Evolutionary conservation across 2,113 vertebrate species (phyloP), one percentile per base, ranked within the genome.

Genomic region (Copsychus sechellarum): DNA sequence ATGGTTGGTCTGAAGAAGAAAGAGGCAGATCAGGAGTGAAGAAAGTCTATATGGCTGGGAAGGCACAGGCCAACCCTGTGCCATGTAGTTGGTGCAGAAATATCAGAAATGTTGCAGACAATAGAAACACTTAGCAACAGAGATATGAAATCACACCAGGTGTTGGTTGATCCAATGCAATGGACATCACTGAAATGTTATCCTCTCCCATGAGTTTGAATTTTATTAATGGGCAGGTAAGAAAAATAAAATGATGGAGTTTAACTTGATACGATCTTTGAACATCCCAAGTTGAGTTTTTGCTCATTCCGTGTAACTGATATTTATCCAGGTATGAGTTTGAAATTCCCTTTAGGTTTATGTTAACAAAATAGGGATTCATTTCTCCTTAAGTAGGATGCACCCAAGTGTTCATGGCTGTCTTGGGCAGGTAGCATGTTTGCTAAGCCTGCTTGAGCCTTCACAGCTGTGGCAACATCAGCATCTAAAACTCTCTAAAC

Each of bases 61-160:
- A 76, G 34, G 60, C 22, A 66, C 6, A 12, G 50, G 40, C 26
- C 40, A 65, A 2, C 21, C 28, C 62, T 61, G 28, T 2, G 2
- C 47, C 45, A 2, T 8, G 18, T 17, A 16, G 25, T 29, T 60
- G 48, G 9, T 4, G 7, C 38, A 82, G 62, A 76, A 85, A n/a
- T 65, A 56, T 12, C 71, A 79, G 66, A 72, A 77, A 45, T 40
- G 33, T 23, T 45, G 45, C 7, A 5, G 43, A 33, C 36, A 54
- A 0, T 62, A 62, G n/a, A 67, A 91, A 28, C 48, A 48, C 6
- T 64, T 72, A 33, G 18, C 33, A 76, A 26, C 2, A 67, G 48
- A 67, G 72, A 51, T 16, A 23, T 2, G 50, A 80, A 86, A 86
- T 43, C 0, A 0, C 45, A 26, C 14, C n/a, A 43, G 17, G 16